These are phyloP conservation scores for Campylomormyrus numenius DNA, from an alignment of 2,113 vertebrate species.

Conservation along the genomic window DNA sequence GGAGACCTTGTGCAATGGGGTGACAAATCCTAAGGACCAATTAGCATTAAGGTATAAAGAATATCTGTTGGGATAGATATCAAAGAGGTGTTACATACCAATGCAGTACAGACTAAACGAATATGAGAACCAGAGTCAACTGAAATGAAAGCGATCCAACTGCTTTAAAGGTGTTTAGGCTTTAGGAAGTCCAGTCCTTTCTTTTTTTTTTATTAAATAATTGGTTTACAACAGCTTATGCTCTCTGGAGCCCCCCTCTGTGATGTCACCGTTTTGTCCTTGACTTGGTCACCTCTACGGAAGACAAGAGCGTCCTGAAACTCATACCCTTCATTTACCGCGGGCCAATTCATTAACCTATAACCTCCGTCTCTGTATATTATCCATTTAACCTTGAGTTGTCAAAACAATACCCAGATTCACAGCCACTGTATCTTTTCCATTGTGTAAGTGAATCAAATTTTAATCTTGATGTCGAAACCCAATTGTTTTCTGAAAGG, in stretches of 20 bases:
- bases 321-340: not conserved
- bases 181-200: not conserved
- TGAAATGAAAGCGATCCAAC: not conserved
- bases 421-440: not conserved
- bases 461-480: not conserved
- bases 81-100: not conserved
- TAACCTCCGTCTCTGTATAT: constrained; percentile 8
- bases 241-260: not conserved
- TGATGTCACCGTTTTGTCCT: not conserved
- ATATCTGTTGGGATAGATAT: not conserved
- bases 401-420: not conserved
- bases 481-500: not conserved
- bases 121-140: not conserved
- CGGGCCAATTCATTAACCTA: constrained; percentile 22
- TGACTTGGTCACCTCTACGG: constrained; percentile 14
- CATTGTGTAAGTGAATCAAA: not conserved
- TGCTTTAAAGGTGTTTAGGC: not conserved
- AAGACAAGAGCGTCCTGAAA: constrained; percentile 11
- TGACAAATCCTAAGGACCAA: not conserved
- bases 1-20: too few species aligned
- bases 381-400: constrained; percentile 7
- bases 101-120: not conserved
- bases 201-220: not conserved
- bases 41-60: not conserved
- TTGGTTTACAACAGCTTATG: not conserved